phyloP scores from a whole-genome alignment of 2,888 invertebrate genomes.

The Drosophila prolongata region DNA sequence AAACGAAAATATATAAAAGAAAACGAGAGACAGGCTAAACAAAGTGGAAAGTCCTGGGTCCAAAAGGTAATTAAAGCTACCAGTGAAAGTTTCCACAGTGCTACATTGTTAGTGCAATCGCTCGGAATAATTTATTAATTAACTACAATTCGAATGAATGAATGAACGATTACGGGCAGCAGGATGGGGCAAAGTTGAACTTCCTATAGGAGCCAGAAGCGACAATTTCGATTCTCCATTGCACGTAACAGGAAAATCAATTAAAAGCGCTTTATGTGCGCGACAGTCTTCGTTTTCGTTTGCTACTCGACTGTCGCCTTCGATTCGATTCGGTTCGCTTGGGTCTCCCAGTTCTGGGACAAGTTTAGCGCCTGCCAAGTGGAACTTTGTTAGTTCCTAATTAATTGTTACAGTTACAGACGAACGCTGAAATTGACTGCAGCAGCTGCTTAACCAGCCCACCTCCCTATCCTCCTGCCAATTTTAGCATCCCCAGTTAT shows the following conservation, averaged over 20 bases:
- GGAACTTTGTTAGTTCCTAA: slow-evolving; percentile 80
- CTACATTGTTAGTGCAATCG: slow-evolving; percentile 75
- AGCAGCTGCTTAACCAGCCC: slow-evolving; percentile 50
- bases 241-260: slow-evolving; percentile 79
- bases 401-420: slow-evolving; percentile 77
- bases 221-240: slow-evolving; percentile 55
- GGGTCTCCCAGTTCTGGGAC: slow-evolving; percentile 34
- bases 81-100: slow-evolving; percentile 54
- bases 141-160: slow-evolving; percentile 80
- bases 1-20: slow-evolving; percentile 55
- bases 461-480: slow-evolving; percentile 44
- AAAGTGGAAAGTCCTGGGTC: slow-evolving; percentile 4
- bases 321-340: slow-evolving; percentile 15
- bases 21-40: slow-evolving; percentile 11
- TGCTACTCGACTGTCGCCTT: slow-evolving; percentile 28
- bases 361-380: slow-evolving; percentile 76
- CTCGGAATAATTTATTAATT: slow-evolving; percentile 79
- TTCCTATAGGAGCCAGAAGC: slow-evolving; percentile 24
- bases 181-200: not conserved
- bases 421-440: slow-evolving; percentile 44
- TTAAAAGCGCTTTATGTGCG: slow-evolving; percentile 79
- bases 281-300: slow-evolving; percentile 66
- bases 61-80: slow-evolving; percentile 57
- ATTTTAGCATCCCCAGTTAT: slow-evolving; percentile 66
- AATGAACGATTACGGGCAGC: slow-evolving; percentile 68